Conservation (phyloP, 2,113 vertebrate genomes). For the Polypterus bichir region DNA sequence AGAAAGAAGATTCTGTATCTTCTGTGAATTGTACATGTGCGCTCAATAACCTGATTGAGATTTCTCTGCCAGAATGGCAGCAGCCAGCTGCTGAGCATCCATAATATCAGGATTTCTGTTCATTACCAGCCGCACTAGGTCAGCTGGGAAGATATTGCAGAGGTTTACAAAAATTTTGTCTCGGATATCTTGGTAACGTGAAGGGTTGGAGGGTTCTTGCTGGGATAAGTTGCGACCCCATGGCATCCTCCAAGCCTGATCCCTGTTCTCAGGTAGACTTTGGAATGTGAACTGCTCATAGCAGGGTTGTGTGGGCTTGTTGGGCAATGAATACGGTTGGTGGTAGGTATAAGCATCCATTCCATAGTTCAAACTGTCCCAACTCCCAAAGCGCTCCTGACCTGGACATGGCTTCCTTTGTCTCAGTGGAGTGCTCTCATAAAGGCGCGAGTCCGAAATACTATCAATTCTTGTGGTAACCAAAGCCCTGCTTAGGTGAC, state of each 20-base stretch:
- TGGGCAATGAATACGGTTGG: conserved; percentile 53
- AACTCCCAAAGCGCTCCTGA: conserved; percentile 58
- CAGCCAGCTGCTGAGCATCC: conserved; percentile 87
- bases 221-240: conserved; percentile 29
- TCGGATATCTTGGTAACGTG: conserved; percentile 57
- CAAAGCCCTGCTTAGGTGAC: conserved; percentile 64
- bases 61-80: conserved; percentile 86
- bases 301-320: conserved; percentile 51
- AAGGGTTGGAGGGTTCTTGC: conserved; percentile 46
- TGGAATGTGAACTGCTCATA: conserved; percentile 77
- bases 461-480: conserved; percentile 72
- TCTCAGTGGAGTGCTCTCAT: conserved; percentile 58
- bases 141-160: conserved; percentile 92
- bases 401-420: conserved; percentile 61
- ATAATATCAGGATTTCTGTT: conserved; percentile 80
- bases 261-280: conserved; percentile 68
- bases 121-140: conserved; percentile 87
- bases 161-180: conserved; percentile 83
- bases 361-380: conserved; percentile 53
- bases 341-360: conserved; percentile 63
- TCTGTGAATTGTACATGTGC: conserved; percentile 45
- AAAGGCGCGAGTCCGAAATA: conserved; percentile 74
- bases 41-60: conserved; percentile 74
- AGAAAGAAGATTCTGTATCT: conserved; percentile 34
- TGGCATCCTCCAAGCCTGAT: conserved; percentile 61